These are phyloP conservation scores for Crenichthys baileyi DNA, from an alignment of 2,797 vertebrate genomes.

Conservation along the genomic window DNA sequence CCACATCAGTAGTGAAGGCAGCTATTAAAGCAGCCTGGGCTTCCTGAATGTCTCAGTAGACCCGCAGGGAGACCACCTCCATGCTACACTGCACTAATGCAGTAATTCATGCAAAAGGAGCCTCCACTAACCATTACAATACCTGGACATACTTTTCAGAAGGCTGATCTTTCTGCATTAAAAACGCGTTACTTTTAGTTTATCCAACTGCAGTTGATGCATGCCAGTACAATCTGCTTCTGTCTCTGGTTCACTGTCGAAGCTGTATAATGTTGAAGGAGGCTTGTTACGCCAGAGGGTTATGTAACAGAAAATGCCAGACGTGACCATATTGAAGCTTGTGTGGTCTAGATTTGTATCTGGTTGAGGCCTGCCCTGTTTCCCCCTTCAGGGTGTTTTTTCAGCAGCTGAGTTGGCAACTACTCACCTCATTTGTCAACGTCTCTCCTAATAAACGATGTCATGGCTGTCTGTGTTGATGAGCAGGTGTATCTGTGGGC, in stretches of 20 bases:
- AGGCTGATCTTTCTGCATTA: too few species aligned
- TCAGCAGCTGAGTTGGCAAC: background rate
- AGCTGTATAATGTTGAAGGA: background rate
- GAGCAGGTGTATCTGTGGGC: conserved; percentile 89
- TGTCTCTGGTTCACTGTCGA: too few species aligned
- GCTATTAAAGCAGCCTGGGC: background rate
- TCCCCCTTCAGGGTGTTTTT: background rate
- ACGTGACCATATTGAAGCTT: background rate
- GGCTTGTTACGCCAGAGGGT: background rate
- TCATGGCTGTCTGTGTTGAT: background rate
- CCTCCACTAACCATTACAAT: too few species aligned
- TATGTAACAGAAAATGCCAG: background rate
- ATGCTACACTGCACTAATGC: too few species aligned
- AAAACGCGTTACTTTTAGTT: too few species aligned
- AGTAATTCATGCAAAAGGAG: too few species aligned
- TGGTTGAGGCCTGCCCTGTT: background rate
- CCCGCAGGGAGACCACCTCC: too few species aligned
- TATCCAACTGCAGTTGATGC: too few species aligned
- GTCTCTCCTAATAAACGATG: background rate
- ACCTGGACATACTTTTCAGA: too few species aligned
- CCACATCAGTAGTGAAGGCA: background rate
- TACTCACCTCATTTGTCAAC: background rate
- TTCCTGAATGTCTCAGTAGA: too few species aligned
- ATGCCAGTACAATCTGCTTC: too few species aligned
- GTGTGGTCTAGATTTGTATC: background rate